Evolutionary conservation across 1,140 invertebrate genomes (phyloP).

Genomic region (Hyposmocoma kahamanoa): DNA sequence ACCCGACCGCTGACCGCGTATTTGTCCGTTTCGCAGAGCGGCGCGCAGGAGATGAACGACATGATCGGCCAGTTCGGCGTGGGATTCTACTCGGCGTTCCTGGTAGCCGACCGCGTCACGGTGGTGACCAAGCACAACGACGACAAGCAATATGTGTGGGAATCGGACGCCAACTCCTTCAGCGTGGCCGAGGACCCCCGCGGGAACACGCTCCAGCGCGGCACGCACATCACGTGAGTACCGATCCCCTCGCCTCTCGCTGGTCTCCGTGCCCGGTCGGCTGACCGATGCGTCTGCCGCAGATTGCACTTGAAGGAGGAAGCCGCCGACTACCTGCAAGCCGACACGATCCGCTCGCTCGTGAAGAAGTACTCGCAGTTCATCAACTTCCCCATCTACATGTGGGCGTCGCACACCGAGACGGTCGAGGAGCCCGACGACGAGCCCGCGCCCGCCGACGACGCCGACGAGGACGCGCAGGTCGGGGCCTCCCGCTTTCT

Average conservation of each 20-base stretch:
- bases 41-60: conserved; percentile 60
- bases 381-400: conserved; percentile 98
- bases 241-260: background rate
- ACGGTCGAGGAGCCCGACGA: conserved; percentile 88
- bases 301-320: conserved; percentile 97
- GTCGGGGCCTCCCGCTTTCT: too few species aligned
- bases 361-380: conserved; percentile 99
- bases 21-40: conserved; percentile 18
- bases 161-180: conserved; percentile 94
- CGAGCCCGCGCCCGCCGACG: conserved; percentile 16
- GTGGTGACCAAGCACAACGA: conserved; percentile 97
- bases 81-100: conserved; percentile 98
- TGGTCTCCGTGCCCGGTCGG: background rate
- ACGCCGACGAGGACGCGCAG: background rate
- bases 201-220: conserved; percentile 91
- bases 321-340: conserved; percentile 95
- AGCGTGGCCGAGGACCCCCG: conserved; percentile 95
- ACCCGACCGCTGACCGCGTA: background rate
- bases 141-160: conserved; percentile 98
- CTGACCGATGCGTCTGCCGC: conserved; percentile 14
- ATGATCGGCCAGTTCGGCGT: conserved; percentile 99
- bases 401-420: conserved; percentile 96
- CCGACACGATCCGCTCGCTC: conserved; percentile 91
- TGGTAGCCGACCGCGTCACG: conserved; percentile 92
- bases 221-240: conserved; percentile 82